phyloP scores from a whole-genome alignment of 2,797 vertebrate genomes.

The Ceyx erithaca region DNA sequence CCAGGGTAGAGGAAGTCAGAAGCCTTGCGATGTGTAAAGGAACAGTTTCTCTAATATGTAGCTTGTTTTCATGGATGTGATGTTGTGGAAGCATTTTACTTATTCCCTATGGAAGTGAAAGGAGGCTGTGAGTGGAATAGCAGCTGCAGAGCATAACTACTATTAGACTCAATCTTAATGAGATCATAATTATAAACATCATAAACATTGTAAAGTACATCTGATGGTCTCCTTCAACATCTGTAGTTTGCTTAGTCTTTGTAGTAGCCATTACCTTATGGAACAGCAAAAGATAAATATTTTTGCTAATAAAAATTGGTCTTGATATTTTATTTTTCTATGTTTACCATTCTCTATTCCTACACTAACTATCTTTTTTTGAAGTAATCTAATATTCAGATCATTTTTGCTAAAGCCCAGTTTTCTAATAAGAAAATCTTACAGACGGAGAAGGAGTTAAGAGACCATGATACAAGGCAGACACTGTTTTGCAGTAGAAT shows the following conservation, averaged over 20 bases:
- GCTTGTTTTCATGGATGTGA: neutral
- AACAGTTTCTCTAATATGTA: neutral
- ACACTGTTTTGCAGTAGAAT: conserved; percentile 17
- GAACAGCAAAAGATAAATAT: neutral
- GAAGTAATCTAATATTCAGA: neutral
- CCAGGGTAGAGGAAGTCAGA: neutral
- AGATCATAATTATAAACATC: conserved; percentile 34
- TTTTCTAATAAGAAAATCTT: conserved; percentile 1
- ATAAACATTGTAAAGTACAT: neutral
- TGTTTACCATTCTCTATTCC: neutral
- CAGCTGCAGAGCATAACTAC: conserved; percentile 16
- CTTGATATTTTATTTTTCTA: neutral
- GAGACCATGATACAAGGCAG: conserved; percentile 36
- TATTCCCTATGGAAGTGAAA: neutral
- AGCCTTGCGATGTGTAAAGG: neutral
- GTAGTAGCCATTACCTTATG: neutral
- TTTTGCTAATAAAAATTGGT: neutral
- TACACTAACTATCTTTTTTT: neutral
- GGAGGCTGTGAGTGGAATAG: neutral
- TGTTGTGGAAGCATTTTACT: neutral
- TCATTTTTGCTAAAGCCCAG: neutral
- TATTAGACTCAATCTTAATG: conserved; percentile 14
- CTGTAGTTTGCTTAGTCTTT: neutral
- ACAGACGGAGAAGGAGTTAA: neutral
- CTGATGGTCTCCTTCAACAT: neutral